These are phyloP conservation scores for Tringa solitaria DNA, from an alignment of 2,113 vertebrate genomes.

Conservation along the genomic window DNA sequence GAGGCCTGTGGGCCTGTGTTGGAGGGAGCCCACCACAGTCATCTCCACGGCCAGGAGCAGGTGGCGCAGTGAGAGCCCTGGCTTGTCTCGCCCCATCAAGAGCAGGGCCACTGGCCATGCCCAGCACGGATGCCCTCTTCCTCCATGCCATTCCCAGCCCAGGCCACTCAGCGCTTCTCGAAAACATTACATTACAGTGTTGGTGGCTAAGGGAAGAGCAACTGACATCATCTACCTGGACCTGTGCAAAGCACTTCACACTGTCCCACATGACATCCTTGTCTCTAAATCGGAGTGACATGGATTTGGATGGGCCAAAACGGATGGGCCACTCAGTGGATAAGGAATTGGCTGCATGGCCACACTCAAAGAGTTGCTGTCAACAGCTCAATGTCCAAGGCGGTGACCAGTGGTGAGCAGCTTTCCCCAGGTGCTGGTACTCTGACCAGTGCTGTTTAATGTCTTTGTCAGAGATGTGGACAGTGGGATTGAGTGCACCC, in stretches of 20 bases:
- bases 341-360: background rate
- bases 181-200: background rate
- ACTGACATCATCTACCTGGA: background rate
- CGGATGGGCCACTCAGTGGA: background rate
- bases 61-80: rapidly evolving
- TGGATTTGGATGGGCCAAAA: background rate
- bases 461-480: background rate
- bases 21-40: rapidly evolving
- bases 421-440: background rate
- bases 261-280: background rate
- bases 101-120: rapidly evolving
- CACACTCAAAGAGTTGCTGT: background rate
- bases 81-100: rapidly evolving
- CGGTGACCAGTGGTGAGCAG: background rate
- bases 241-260: background rate
- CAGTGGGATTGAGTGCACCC: background rate
- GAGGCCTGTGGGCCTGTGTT: rapidly evolving
- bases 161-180: rapidly evolving
- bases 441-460: background rate
- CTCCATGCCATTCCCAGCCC: background rate
- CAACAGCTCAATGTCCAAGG: background rate
- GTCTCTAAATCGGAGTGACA: background rate
- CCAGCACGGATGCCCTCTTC: rapidly evolving
- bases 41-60: rapidly evolving
- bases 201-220: background rate